phyloP scores from a whole-genome alignment of 2,797 vertebrate genomes.

The Eidolon dupreanum region DNA sequence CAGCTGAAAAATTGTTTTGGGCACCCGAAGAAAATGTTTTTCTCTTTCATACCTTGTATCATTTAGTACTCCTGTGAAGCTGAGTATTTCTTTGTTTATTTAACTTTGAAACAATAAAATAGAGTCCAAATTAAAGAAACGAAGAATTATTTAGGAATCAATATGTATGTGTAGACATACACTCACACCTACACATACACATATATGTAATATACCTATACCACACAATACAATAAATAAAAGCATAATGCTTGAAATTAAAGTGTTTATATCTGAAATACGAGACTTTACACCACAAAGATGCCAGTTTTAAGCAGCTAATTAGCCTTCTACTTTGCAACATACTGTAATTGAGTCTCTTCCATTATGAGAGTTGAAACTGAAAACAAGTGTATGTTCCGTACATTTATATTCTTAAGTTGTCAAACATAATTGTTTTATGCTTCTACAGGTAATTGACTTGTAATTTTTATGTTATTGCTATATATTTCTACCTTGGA shows the following conservation, averaged over 20 bases:
- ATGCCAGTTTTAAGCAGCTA: neutral
- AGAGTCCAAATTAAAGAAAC: neutral
- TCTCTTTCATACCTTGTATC: neutral
- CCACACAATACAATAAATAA: neutral
- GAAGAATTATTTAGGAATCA: neutral
- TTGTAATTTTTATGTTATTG: constrained; percentile 57
- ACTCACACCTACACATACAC: neutral
- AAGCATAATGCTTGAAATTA: neutral
- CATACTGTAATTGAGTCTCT: constrained; percentile 20
- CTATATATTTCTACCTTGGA: neutral
- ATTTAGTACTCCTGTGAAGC: neutral
- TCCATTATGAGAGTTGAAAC: constrained; percentile 42
- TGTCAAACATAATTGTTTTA: constrained; percentile 16
- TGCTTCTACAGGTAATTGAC: constrained; percentile 56
- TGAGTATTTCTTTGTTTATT: neutral
- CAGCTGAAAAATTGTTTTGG: neutral
- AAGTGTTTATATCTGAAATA: neutral
- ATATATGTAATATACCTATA: neutral
- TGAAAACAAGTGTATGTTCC: constrained; percentile 9
- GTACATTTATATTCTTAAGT: constrained; percentile 50
- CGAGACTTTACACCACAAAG: neutral
- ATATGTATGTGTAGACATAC: neutral
- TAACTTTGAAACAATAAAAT: neutral
- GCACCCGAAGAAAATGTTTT: neutral
- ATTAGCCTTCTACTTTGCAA: constrained; percentile 58